Percentiles rank a stretch among this genome's conserved stretches.
These are phyloP conservation scores for Chelonus formosanus DNA, from an alignment of 2,888 invertebrate species.

Conservation along the genomic window DNA sequence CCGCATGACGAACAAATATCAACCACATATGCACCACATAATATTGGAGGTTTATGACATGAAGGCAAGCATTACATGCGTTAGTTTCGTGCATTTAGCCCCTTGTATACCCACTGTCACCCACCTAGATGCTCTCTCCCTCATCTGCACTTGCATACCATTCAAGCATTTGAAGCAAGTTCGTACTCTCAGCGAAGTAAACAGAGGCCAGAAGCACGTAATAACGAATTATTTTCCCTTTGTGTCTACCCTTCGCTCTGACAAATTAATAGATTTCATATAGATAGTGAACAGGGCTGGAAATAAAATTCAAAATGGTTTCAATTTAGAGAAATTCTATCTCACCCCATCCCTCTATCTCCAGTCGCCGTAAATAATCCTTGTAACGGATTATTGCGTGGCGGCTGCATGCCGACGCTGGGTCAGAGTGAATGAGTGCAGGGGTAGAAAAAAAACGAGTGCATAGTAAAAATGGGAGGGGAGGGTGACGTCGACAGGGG, in stretches of 20 bases:
- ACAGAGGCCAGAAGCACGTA: conserved; percentile 5
- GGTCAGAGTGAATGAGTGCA: conserved; percentile 26
- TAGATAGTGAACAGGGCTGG: too few relatives aligned
- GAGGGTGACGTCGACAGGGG: conserved; percentile 1
- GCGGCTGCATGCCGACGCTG: conserved; percentile 27
- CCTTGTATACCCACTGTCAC: conserved; percentile 13
- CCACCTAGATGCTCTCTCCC: conserved; percentile 16
- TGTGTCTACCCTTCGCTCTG: conserved; percentile 4
- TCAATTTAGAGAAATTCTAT: conserved; percentile 14
- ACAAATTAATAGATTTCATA: conserved; percentile 5
- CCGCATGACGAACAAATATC: conserved; percentile 26
- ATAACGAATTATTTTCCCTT: conserved; percentile 6
- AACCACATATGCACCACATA: conserved; percentile 30
- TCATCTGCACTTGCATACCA: not conserved
- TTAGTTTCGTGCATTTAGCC: conserved; percentile 28
- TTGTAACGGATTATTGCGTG: conserved; percentile 29
- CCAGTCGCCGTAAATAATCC: conserved; percentile 28
- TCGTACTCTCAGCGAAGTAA: conserved; percentile 15
- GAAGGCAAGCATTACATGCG: conserved; percentile 23
- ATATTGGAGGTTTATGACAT: conserved; percentile 31
- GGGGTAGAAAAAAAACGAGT: conserved; percentile 14
- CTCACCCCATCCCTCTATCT: not conserved
- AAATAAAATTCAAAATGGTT: conserved; percentile 17
- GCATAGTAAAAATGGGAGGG: conserved; percentile 10
- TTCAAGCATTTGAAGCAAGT: conserved; percentile 1